A percentile compares a stretch with the other conserved stretches of the same genome.
phyloP scores from a whole-genome alignment of 2,797 vertebrate genomes.

The Hafferia zeledoni region DNA sequence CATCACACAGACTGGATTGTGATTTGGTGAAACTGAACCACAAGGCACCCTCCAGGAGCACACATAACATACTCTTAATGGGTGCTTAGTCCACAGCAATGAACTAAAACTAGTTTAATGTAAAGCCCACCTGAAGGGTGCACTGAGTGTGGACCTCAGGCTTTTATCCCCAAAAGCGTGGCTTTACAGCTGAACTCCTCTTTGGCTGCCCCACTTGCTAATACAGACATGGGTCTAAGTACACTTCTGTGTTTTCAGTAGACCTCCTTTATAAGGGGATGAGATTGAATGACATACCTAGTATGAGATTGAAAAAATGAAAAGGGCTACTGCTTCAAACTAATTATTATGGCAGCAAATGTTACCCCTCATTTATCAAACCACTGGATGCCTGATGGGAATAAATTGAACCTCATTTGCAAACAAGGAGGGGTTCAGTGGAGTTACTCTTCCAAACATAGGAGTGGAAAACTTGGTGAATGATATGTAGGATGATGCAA shows the following conservation, averaged over 20 bases:
- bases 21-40: not conserved
- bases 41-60: not conserved
- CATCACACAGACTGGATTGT: not conserved
- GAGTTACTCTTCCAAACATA: not conserved
- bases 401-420: not conserved
- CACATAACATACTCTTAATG: fast-evolving
- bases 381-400: not conserved
- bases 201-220: not conserved
- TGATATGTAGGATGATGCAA: not conserved
- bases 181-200: fast-evolving
- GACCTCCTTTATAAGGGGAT: not conserved
- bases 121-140: not conserved
- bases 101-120: not conserved
- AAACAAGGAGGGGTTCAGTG: not conserved
- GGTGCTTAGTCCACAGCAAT: not conserved
- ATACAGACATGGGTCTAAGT: not conserved
- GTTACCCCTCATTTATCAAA: not conserved
- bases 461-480: not conserved
- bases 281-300: not conserved
- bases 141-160: not conserved
- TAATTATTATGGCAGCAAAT: not conserved
- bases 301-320: not conserved
- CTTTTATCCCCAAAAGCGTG: not conserved
- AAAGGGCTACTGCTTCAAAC: not conserved
- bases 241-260: not conserved